Evolutionary conservation across 2,888 invertebrate genomes (phyloP), one percentile per base, ranked within the genome.

Genomic region (Deilephila porcellus): DNA sequence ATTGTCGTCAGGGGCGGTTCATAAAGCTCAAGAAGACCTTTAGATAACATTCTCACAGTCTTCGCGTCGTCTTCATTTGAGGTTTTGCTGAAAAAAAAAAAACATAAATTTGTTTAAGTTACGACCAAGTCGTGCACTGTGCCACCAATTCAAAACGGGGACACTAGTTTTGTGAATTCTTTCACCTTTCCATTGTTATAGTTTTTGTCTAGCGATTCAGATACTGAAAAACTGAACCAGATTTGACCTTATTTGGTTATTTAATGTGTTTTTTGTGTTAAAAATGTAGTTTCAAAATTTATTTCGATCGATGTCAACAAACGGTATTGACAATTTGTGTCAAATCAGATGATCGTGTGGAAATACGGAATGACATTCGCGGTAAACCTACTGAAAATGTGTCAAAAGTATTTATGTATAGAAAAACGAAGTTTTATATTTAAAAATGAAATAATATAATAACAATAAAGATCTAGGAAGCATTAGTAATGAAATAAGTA

Each of bases 1-100:
- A 95, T 92, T 1, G 93, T 93, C 0, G 90, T 88, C 59, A 95
- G 80, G 1, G 95, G 94, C 11, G 94, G 93, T 81, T 94, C 93
- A 76, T 94, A 95, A 60, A 93, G 76, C 75, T 93, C 93, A 80
- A 95, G 80, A 14, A 95, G 78, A 25, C 95, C 95, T 80, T 93
- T 92, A 0, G 93, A 89, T 67, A 95, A 79, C 11, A 90, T 80
- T 75, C 90, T 86, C 25, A 93, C 87, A 60, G 90, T 89, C 78
- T 90, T 90, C 1, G 85, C 80, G 60, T 93, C 90, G 20, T 92
- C 90, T 74, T 85, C 73, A 70, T 74, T 80, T 2, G 79, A 37
- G 76, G 76, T 85, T 64, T 79, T 74, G 77, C 85, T 88, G 72
- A 67, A 67, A 67, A 19, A 32, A 19, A 67, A 67, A 67, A 19